phyloP scores from a whole-genome alignment of 1,140 invertebrate genomes.

The Sminthurinus signatus region DNA sequence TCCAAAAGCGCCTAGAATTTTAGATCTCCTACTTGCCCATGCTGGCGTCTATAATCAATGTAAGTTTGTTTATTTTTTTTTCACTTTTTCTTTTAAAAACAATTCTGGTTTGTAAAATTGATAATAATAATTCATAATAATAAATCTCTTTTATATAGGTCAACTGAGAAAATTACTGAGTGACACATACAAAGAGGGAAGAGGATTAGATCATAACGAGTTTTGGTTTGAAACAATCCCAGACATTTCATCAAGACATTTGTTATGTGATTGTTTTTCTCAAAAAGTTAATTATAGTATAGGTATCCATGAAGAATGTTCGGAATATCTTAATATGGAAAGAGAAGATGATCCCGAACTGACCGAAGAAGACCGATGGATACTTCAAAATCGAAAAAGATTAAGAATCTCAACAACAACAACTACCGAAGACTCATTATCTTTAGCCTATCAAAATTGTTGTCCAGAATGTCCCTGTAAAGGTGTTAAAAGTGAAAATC shows the following conservation, averaged over 20 bases:
- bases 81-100: neutral
- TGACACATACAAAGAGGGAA: constrained; percentile 39
- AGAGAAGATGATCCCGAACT: constrained; percentile 8
- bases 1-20: constrained; percentile 70
- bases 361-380: constrained; percentile 18
- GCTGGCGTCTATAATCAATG: constrained; percentile 84
- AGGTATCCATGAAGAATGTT: constrained; percentile 16
- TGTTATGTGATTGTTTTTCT: constrained; percentile 40
- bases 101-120: too few species aligned
- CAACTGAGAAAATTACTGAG: constrained; percentile 38
- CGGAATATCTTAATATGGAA: constrained; percentile 22
- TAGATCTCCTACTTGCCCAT: constrained; percentile 85
- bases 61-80: constrained; percentile 50
- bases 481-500: constrained; percentile 4
- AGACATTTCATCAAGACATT: constrained; percentile 35
- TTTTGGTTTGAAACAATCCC: constrained; percentile 45
- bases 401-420: neutral
- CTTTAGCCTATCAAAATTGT: neutral
- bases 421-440: too few species aligned
- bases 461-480: constrained; percentile 13
- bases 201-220: constrained; percentile 40
- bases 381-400: neutral
- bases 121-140: too few species aligned
- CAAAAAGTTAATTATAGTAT: constrained; percentile 26
- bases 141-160: too few species aligned